phyloP scores from a whole-genome alignment of 2,113 vertebrate genomes.

The Coregonus clupeaformis region DNA sequence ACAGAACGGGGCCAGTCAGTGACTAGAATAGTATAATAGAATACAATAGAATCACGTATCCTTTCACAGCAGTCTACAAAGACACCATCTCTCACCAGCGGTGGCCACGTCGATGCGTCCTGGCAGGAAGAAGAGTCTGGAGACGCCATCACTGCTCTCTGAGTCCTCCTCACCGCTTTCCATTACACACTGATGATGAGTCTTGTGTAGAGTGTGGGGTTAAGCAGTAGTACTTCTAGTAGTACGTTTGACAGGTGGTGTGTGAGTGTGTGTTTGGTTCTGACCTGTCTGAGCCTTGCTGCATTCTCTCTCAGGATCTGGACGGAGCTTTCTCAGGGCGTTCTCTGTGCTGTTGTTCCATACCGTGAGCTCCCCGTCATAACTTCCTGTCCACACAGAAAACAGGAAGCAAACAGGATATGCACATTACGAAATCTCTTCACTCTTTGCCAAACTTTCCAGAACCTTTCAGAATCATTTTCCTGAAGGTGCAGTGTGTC shows the following conservation, averaged over 20 bases:
- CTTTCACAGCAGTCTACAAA: too few relatives aligned
- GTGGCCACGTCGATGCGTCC: conserved; percentile 43
- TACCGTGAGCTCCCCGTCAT: conserved; percentile 66
- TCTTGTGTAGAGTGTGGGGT: not conserved
- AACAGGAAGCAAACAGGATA: conserved; percentile 8
- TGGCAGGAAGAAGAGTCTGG: conserved; percentile 24
- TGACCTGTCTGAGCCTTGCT: conserved; percentile 53
- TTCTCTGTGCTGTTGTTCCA: conserved; percentile 77
- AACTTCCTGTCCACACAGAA: conserved; percentile 63
- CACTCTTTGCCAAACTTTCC: too few relatives aligned
- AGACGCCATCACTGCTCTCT: conserved; percentile 54
- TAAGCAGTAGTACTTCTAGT: not conserved
- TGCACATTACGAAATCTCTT: not conserved
- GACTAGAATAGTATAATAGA: not conserved
- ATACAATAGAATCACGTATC: not conserved
- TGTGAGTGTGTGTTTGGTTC: too few relatives aligned
- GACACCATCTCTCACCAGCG: too few relatives aligned
- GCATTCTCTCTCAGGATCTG: too few relatives aligned
- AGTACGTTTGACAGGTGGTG: not conserved
- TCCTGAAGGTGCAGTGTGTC: not conserved
- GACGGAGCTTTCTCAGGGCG: conserved; percentile 43
- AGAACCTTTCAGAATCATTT: not conserved
- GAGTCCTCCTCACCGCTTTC: conserved; percentile 49
- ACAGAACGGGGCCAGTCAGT: not conserved
- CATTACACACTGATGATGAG: conserved; percentile 7